Evolutionary conservation across 2,113 vertebrate species (phyloP).

Genomic region (Euleptes europaea): DNA sequence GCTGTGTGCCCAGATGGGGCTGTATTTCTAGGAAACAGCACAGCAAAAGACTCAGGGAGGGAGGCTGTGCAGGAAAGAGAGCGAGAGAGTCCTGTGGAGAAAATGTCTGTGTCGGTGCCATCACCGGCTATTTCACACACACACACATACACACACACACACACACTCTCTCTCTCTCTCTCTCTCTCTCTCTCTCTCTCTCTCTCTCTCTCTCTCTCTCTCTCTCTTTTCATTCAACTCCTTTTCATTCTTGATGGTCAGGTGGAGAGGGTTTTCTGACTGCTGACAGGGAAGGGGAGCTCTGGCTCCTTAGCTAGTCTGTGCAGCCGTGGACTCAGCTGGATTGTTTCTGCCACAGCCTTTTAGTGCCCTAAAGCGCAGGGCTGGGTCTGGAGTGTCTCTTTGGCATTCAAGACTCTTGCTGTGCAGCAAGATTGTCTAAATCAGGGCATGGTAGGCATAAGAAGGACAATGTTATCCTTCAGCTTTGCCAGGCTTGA

Average conservation of each 20-base stretch:
- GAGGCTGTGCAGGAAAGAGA: neutral
- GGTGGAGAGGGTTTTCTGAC: neutral
- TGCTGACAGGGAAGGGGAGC: neutral
- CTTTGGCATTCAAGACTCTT: neutral
- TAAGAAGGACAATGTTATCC: neutral
- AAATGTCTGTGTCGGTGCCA: neutral
- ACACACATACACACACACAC: too few species aligned
- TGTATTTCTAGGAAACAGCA: constrained; percentile 28
- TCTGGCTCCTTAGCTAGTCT: neutral
- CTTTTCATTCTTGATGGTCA: neutral
- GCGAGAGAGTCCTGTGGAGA: neutral
- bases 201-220: too few species aligned
- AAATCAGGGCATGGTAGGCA: neutral
- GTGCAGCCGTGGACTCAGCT: neutral
- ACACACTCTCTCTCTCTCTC: too few species aligned
- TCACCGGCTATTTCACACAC: neutral
- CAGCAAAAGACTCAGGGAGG: neutral
- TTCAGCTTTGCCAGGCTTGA: neutral
- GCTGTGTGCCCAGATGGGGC: neutral
- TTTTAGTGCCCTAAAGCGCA: neutral
- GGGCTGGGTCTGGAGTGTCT: neutral
- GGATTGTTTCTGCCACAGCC: neutral
- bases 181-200: too few species aligned
- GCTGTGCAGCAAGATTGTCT: neutral
- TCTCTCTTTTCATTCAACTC: neutral